Base-by-base conservation (phyloP, 2,888 invertebrate genomes). In the Papilio gigon region DNA sequence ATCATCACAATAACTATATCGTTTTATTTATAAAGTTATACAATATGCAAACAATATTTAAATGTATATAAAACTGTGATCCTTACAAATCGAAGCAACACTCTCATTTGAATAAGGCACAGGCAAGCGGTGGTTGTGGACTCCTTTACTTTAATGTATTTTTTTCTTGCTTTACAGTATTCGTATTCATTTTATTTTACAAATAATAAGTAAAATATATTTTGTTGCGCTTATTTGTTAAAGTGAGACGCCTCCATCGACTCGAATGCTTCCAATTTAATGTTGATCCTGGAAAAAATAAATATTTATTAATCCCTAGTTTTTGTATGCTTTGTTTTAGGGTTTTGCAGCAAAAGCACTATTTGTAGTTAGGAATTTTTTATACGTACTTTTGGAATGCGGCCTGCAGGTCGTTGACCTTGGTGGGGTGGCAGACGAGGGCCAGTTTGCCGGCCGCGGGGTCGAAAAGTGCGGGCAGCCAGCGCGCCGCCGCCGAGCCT, bases 341-440 rank as follows among this genome's bases (percentile, higher is more conserved):
- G 37, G 37, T n/a, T 37, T 8, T 56, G 25, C 30, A 30, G n/a
- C n/a, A n/a, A n/a, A n/a, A n/a, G n/a, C n/a, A n/a, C n/a, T n/a
- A n/a, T n/a, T n/a, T n/a, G n/a, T n/a, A n/a, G n/a, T n/a, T n/a
- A n/a, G n/a, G n/a, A n/a, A n/a, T n/a, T n/a, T n/a, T n/a, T n/a
- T n/a, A 9, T 63, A 89, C 93, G 89, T 80, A 96, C 96, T 93
- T 93, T 78, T 93, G 93, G 76, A 97, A 95, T 6, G 93, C 94
- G 12, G 92, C 86, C 53, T 93, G 90, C 74, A 96, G 88, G 79
- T 95, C 95, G 20, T 92, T 87, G 61, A 95, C 94, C 87, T 96
- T 96, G 70, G 94, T 92, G 12, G 96, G 95, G 83, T 96, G 95
- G 80, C 96, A 97, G 35, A 96, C 95, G 73, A 97, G 87, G 20